Evolutionary conservation across 2,888 invertebrate genomes (phyloP).

Genomic region (Sminthurinus aureus): DNA sequence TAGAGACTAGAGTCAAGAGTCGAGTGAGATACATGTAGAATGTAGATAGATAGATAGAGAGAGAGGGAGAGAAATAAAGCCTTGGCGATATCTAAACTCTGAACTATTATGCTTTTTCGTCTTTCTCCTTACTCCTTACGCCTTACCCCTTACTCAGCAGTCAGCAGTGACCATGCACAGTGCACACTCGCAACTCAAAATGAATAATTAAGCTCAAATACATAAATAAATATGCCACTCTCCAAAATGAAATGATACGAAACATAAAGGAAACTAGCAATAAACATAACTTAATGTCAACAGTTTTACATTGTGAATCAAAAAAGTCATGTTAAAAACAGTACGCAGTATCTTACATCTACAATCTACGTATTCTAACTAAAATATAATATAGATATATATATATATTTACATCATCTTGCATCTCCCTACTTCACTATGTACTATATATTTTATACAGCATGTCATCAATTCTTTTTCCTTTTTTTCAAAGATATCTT

Average conservation of each 20-base stretch:
- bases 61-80: not conserved
- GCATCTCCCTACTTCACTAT: too few species aligned
- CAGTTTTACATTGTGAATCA: conserved; percentile 36
- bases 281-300: conserved; percentile 41
- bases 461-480: too few species aligned
- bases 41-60: not conserved
- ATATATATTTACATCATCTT: too few species aligned
- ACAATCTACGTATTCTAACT: too few species aligned
- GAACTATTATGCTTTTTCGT: too few species aligned
- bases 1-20: too few species aligned
- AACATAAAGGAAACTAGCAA: conserved; percentile 19
- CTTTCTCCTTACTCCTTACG: not conserved
- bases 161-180: not conserved
- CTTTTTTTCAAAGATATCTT: too few species aligned
- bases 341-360: too few species aligned
- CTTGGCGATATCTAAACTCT: not conserved
- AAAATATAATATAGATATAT: too few species aligned
- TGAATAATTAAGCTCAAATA: conserved; percentile 32
- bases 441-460: too few species aligned
- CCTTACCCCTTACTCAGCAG: not conserved
- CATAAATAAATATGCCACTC: conserved; percentile 31
- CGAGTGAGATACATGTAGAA: too few species aligned
- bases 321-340: not conserved
- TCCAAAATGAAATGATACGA: conserved; percentile 30
- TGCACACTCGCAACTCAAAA: not conserved